Base-by-base conservation (phyloP, 2,888 invertebrate genomes). In the Parnassius smintheus region DNA sequence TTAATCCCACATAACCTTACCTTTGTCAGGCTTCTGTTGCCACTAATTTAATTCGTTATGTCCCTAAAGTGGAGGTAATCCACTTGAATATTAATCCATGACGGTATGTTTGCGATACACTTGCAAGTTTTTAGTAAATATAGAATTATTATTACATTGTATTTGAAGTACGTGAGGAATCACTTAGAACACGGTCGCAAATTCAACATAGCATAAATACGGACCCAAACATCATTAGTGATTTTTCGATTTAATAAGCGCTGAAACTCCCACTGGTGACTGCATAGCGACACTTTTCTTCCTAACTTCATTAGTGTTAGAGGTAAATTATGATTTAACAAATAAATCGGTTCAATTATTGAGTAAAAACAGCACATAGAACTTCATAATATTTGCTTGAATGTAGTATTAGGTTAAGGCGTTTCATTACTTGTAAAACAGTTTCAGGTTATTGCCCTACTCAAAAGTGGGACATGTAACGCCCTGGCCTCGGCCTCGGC, bases 201-300 rank as follows among this genome's bases (percentile, higher is more conserved):
- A 42, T 49, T 49, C 42, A 49, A 55, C 13, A 42, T 22, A 18
- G 51, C 53, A 18, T 53, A 53, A 59, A 54, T 53, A 59, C 51
- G 13, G 51, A 59, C 12, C 41, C 59, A 55, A 60, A 55, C 54
- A 55, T 60, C 54, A 60, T 60, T 60, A 55, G 48, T 18, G 59
- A 59, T 59, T 59, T 59, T 41, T 53, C 46, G 53, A 45, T 50
- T 52, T 46, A 52, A 59, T 52, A 59, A 25, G 46, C 13, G 49
- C 49, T 13, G 49, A 49, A 49, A 8, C 13, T 9, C 49, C 8
- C 7, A 44, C 2, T 44, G 2, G 8, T 11, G 44, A 9, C 18
- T 18, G 18, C 44, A 11, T 44, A 9, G 11, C 11, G 35, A 35
- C 35, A 35, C 35, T 35, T 7, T 7, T 35, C 18, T 35, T 7